Base-by-base conservation (phyloP, 2,888 invertebrate species). In the Agapetus fuscipes region DNA sequence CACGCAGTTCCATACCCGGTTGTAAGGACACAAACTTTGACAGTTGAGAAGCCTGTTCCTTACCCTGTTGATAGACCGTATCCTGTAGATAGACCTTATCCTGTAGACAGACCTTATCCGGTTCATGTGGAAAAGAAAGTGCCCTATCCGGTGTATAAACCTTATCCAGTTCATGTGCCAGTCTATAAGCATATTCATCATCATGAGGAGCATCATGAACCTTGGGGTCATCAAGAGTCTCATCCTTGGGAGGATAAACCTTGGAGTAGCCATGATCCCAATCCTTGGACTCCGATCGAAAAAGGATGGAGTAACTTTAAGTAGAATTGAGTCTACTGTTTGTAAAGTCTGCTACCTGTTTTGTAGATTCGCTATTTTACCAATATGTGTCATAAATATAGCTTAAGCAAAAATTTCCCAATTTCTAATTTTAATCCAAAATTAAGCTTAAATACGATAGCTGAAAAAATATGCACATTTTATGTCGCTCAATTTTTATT, bases 51-150 rank as follows among this genome's bases (percentile, higher is more conserved):
- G 51, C 72, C 69, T 33, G 71, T 72, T 46, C 70, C 72, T 3
- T 69, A 73, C 13, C 59, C 68, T 35, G 59, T 75, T 10, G 75
- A 75, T 52, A 74, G 65, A 48, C 74, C 72, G 17, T n/a, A n/a
- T n/a, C n/a, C n/a, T n/a, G n/a, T n/a, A n/a, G n/a, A n/a, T n/a
- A 74, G 75, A 16, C 74, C 75, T 2, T 73, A 72, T 52, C 64
- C 72, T 11, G 74, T 76, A 10, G 73, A 74, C 51, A 74, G 71
- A 54, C 73, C 75, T 45, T 70, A 75, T 41, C 68, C 71, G 41
- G 63, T 74, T 6, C 74, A 74, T 31, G 64, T 70, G 2, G 75
- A 74, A 52, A 74, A 58, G 53, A 65, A 73, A 24, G 72, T 75
- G 6, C 56, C 72, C 12, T 67, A 74, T 1, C 65, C 62, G 10